phyloP scores from a whole-genome alignment of 2,888 invertebrate species.

The Catocala fraxini region DNA sequence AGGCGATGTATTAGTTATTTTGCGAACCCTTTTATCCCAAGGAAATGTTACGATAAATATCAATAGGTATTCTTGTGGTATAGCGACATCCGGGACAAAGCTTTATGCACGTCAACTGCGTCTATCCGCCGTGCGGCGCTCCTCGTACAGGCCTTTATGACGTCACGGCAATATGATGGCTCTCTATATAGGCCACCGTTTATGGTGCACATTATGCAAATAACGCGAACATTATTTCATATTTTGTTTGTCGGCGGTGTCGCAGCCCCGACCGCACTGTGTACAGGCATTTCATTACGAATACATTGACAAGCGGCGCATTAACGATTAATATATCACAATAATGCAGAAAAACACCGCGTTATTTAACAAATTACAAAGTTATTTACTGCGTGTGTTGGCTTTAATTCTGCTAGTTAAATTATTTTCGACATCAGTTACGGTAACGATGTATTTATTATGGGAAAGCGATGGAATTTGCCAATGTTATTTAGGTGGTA shows the following conservation, averaged over 20 bases:
- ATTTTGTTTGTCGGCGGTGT: slow-evolving; percentile 65
- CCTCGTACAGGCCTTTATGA: slow-evolving; percentile 50
- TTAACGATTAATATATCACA: slow-evolving; percentile 70
- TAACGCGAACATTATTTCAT: slow-evolving; percentile 65
- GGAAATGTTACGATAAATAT: slow-evolving; percentile 45
- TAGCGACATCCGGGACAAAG: slow-evolving; percentile 50
- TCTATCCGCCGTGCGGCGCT: slow-evolving; percentile 38
- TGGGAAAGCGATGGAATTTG: slow-evolving; percentile 11
- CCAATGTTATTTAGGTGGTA: slow-evolving; percentile 3
- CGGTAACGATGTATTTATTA: slow-evolving; percentile 27
- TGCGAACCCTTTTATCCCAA: slow-evolving; percentile 37
- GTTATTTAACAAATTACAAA: slow-evolving; percentile 56
- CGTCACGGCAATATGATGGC: slow-evolving; percentile 59
- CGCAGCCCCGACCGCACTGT: slow-evolving; percentile 56
- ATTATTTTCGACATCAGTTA: slow-evolving; percentile 40
- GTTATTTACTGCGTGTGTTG: slow-evolving; percentile 46
- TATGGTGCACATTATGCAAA: slow-evolving; percentile 68
- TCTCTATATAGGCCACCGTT: slow-evolving; percentile 59
- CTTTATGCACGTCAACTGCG: slow-evolving; percentile 52
- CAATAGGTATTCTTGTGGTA: slow-evolving; percentile 50
- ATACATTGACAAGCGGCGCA: slow-evolving; percentile 73
- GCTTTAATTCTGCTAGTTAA: slow-evolving; percentile 49
- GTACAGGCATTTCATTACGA: slow-evolving; percentile 67
- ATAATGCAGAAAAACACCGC: slow-evolving; percentile 65
- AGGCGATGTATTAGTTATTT: slow-evolving; percentile 24